These are phyloP conservation scores for Calameuta pallipes DNA, from an alignment of 2,888 invertebrate species.

Conservation along the genomic window DNA sequence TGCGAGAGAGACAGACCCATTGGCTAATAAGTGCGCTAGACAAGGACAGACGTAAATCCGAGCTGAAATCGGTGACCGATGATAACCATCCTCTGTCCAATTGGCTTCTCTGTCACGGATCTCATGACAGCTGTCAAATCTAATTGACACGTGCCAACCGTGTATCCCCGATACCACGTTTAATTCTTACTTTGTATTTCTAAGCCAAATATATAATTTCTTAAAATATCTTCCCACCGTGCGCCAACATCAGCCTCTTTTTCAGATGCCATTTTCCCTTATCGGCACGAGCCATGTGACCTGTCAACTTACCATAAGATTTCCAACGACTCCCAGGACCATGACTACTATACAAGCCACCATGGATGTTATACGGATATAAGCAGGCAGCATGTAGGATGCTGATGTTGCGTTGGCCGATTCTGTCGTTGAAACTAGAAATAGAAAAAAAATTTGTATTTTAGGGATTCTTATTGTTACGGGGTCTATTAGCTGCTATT, in stretches of 20 bases:
- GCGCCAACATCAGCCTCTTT: background rate
- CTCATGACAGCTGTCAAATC: background rate
- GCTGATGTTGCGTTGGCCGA: constrained; percentile 50
- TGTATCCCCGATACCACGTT: background rate
- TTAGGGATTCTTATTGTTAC: background rate
- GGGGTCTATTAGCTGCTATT: background rate
- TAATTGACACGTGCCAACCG: background rate
- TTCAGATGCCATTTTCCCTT: background rate
- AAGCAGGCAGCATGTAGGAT: constrained; percentile 76
- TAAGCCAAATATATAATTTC: background rate
- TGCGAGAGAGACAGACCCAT: background rate
- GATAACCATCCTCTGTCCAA: background rate
- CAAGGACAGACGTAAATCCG: background rate
- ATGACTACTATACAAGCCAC: constrained; percentile 89
- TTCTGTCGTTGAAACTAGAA: constrained; percentile 48
- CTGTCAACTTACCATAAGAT: constrained; percentile 76
- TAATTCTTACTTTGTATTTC: background rate
- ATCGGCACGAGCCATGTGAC: background rate
- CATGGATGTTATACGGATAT: constrained; percentile 90
- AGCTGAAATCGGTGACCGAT: background rate
- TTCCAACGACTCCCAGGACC: constrained; percentile 90
- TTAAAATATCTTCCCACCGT: background rate
- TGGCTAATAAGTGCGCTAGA: background rate
- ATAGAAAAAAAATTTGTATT: background rate
- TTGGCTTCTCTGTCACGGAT: background rate